Evolutionary conservation across 2,888 invertebrate species (phyloP).

Genomic region (Ennomos fuscantarius): DNA sequence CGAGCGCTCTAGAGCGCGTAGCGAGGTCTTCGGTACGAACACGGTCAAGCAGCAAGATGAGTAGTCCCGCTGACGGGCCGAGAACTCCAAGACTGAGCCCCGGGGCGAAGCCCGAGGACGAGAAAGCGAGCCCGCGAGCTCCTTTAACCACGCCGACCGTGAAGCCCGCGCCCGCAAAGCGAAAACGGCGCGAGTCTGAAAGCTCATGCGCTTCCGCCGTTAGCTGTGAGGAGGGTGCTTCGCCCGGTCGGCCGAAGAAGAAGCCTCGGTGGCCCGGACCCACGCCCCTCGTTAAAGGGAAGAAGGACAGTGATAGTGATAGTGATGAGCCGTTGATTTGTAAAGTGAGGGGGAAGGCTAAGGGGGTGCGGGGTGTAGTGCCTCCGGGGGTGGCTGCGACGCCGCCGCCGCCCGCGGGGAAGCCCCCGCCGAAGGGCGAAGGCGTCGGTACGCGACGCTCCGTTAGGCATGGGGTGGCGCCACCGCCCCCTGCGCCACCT

Average conservation of each 20-base stretch:
- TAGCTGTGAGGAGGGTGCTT: conserved; percentile 84
- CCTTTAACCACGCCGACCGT: conserved; percentile 27
- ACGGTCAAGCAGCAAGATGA: conserved; percentile 88
- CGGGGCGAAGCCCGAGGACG: conserved; percentile 56
- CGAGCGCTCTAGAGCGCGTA: conserved; percentile 74
- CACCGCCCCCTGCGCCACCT: conserved; percentile 55
- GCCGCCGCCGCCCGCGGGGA: conserved; percentile 82
- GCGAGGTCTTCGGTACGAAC: conserved; percentile 86
- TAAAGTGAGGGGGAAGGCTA: conserved; percentile 85
- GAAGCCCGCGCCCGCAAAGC: conserved; percentile 84
- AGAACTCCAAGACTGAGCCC: conserved; percentile 78
- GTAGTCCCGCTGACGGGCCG: conserved; percentile 86
- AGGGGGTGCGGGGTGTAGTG: conserved; percentile 46
- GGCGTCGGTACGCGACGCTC: conserved; percentile 85
- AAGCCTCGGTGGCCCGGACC: conserved; percentile 64
- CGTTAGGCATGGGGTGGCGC: conserved; percentile 73
- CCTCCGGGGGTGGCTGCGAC: conserved; percentile 57
- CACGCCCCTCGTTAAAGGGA: conserved; percentile 71
- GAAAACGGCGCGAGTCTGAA: conserved; percentile 92
- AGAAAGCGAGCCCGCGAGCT: conserved; percentile 46
- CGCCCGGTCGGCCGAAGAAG: conserved; percentile 69
- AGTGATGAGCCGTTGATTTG: conserved; percentile 92
- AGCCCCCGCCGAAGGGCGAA: conserved; percentile 55
- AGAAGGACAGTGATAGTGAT: conserved; percentile 90
- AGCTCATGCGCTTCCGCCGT: conserved; percentile 88